phyloP scores from a whole-genome alignment of 2,888 invertebrate genomes.

The Tetanocera ferruginea region DNA sequence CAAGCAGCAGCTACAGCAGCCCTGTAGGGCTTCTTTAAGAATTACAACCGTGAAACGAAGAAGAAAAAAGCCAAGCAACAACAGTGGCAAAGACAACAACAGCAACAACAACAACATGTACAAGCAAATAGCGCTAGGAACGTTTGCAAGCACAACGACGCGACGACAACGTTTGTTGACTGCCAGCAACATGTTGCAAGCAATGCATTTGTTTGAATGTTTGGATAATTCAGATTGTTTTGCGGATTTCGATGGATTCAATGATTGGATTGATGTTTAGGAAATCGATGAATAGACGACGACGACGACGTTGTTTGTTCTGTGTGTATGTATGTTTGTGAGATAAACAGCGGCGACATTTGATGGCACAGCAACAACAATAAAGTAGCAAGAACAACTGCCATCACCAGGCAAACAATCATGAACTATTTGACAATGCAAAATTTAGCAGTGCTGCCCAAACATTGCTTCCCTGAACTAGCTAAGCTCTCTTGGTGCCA shows the following conservation, averaged over 20 bases:
- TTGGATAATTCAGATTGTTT: slow-evolving; percentile 37
- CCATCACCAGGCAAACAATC: neutral
- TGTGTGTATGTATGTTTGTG: neutral
- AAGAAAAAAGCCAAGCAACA: neutral
- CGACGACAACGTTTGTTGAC: neutral
- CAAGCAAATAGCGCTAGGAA: neutral
- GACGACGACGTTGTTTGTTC: neutral
- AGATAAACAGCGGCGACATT: neutral
- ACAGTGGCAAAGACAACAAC: neutral
- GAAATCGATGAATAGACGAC: slow-evolving; percentile 6
- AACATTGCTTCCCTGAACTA: neutral
- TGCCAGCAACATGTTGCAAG: slow-evolving; percentile 27
- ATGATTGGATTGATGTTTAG: slow-evolving; percentile 31
- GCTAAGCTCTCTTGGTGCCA: neutral
- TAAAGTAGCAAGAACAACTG: neutral
- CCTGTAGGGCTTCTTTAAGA: slow-evolving; percentile 5
- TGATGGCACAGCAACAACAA: slow-evolving; percentile 20
- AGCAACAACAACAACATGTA: neutral
- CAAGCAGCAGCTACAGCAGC: slow-evolving; percentile 36
- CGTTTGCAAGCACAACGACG: neutral
- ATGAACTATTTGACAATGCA: neutral
- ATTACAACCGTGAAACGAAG: neutral
- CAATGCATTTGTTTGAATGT: slow-evolving; percentile 27
- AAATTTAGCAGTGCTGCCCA: neutral
- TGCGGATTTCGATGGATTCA: slow-evolving; percentile 19